Base-by-base conservation (phyloP, 2,113 vertebrate genomes). In the Noturus placidus region DNA sequence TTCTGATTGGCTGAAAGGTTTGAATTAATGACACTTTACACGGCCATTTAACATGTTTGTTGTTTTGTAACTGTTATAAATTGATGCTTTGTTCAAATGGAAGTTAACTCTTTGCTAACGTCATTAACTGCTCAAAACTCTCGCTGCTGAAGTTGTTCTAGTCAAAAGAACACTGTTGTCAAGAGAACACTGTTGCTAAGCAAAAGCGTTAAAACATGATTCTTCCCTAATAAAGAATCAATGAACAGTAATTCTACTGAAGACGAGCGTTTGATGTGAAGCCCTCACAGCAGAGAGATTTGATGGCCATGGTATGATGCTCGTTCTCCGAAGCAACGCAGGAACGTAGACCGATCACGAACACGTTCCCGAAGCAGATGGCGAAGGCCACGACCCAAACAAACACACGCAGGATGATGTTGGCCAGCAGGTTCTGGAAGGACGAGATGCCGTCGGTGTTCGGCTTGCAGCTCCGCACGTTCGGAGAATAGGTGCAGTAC, bases 271-370 rank as follows among this genome's bases (percentile, higher is more conserved):
- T 27, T 33, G 4, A 61, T 22, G 59, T 8, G 15, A 10, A 46
- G 11, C 9, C 92, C 93, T 95, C 89, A 95, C 93, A 95, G 91
- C 94, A 95, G 35, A 94, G 92, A 17, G 92, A 93, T 83, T 92
- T 92, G 92, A 95, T 94, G 88, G 93, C 94, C 92, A 93, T 91
- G 63, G 93, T 86, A 84, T 93, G 93, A 76, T 90, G 91, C 79
- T 92, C 93, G 92, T 92, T 93, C 87, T 94, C 91, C 0, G 89
- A 83, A 22, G 77, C 85, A 0, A 95, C 67, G 80, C 92, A 92
- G 70, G 93, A 94, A 0, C 93, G 87, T 88, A 92, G 69, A 87
- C 90, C 91, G 84, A 94, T 91, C 61, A 92, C 93, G 0, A 95
- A 91, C 74, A 95, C 90, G 76, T 94, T 96, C 78, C 93, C 92